Percentiles rank a stretch among this genome's conserved stretches.
These are phyloP conservation scores for Nasonia vitripennis DNA, from an alignment of 1,140 invertebrate genomes.

Conservation along the genomic window DNA sequence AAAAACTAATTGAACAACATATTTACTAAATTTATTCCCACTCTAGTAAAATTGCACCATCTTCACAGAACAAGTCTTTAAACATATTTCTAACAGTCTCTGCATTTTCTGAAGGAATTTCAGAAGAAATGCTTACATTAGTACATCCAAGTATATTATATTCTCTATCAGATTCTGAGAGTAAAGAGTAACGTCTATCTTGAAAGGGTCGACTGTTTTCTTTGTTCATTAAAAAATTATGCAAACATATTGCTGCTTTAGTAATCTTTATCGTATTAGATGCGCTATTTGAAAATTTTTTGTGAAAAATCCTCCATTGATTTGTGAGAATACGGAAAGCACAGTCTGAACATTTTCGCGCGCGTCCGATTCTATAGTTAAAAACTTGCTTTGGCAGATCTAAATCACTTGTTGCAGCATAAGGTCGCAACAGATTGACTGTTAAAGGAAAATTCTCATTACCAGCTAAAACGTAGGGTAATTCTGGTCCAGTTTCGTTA, in stretches of 20 bases:
- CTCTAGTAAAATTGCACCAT: constrained; percentile 27
- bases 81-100: constrained; percentile 12
- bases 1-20: background rate
- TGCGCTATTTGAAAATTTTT: constrained; percentile 15
- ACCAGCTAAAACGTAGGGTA: constrained; percentile 29
- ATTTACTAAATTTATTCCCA: background rate
- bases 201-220: constrained; percentile 13
- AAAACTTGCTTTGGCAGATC: constrained; percentile 15
- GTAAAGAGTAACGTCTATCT: constrained; percentile 8
- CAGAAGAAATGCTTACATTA: background rate
- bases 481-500: constrained; percentile 11
- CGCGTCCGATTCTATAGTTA: constrained; percentile 10
- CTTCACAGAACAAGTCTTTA: constrained; percentile 28
- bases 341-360: constrained; percentile 2
- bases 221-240: constrained; percentile 37
- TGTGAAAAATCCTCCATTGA: constrained; percentile 41
- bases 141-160: background rate
- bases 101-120: background rate
- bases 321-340: background rate
- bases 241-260: constrained; percentile 22
- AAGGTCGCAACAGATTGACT: constrained; percentile 4
- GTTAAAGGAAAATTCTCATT: constrained; percentile 11
- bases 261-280: constrained; percentile 25
- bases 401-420: background rate
- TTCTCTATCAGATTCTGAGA: constrained; percentile 5